Base-by-base conservation (phyloP, 2,888 invertebrate genomes). In the Nephrocerus scutellatus region DNA sequence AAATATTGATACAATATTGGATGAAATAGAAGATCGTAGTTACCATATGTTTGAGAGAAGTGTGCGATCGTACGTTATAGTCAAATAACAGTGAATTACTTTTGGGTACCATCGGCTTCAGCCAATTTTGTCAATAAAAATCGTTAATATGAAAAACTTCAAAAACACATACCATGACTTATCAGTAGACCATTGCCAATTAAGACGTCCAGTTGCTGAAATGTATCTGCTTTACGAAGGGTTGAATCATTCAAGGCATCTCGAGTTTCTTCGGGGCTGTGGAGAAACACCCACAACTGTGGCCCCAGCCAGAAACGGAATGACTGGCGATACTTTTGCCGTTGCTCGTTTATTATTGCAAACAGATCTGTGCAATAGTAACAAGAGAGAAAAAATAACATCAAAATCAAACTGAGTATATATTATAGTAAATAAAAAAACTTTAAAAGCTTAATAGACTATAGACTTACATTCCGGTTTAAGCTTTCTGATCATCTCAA, bases 231-330 rank as follows among this genome's bases (percentile, higher is more conserved):
- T 25, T 56, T 59, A 21, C 44, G 43, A 7, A 66, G 36, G 1
- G 56, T 54, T 2, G 51, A 14, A 43, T 63, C 62, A 21, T 62
- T 57, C 3, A 67, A 46, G 0, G 64, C 62, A 28, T 62, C 53
- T 3, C 60, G 56, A 4, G 58, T 52, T 41, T 66, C 64, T 39
- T 62, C 56, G 4, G 66, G 54, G 6, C 52, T 52, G 39, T 63
- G 54, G 3, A 66, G 41, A 34, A 66, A 66, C 4, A 66, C 57
- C 66, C 66, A 66, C 12, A 66, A 44, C 36, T 60, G 52, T 6
- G 62, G 56, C 0, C 66, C 66, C 23, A 66, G 31, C 63, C 65
- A 66, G 2, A 66, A 43, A 6, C 66, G 59, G 47, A 59, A 66
- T 6, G 62, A 55, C 36, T 49, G 39, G 4, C 53, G 44, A 19